These are phyloP conservation scores for Prenolepis imparis DNA, from an alignment of 2,888 invertebrate genomes.

Conservation along the genomic window DNA sequence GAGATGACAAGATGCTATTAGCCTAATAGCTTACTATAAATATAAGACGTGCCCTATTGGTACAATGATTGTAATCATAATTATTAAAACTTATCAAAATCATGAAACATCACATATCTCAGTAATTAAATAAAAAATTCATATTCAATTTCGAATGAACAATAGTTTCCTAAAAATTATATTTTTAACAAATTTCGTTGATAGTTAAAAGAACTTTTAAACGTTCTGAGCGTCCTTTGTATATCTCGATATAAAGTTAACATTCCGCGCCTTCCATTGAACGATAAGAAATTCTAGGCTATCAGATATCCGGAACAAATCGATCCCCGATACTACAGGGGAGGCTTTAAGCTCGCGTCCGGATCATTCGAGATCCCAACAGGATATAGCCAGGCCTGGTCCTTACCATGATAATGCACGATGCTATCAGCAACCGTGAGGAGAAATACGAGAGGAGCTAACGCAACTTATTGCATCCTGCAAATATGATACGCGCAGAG, in stretches of 20 bases:
- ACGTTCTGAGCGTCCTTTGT: not conserved
- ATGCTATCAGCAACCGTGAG: not conserved
- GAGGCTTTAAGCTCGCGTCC: constrained; percentile 18
- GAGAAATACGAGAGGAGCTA: constrained; percentile 35
- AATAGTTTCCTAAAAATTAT: not conserved
- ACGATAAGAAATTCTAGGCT: constrained; percentile 10
- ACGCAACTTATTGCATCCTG: constrained; percentile 49
- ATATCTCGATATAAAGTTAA: not conserved
- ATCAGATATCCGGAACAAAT: constrained; percentile 29
- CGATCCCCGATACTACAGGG: constrained; percentile 18
- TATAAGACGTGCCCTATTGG: not conserved
- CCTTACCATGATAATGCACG: constrained; percentile 51
- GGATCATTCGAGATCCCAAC: constrained; percentile 10
- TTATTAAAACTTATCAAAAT: not conserved
- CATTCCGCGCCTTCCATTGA: not conserved
- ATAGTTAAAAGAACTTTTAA: not conserved
- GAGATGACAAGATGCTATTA: not conserved
- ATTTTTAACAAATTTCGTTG: not conserved
- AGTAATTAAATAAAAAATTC: not conserved
- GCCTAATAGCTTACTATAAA: not conserved
- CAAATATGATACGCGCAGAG: constrained; percentile 14
- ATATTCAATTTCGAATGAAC: not conserved
- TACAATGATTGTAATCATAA: not conserved
- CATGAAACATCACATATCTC: not conserved
- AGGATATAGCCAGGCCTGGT: constrained; percentile 19